Evolutionary conservation across 1,140 invertebrate genomes (phyloP).

Genomic region (Agraylea sexmaculata): DNA sequence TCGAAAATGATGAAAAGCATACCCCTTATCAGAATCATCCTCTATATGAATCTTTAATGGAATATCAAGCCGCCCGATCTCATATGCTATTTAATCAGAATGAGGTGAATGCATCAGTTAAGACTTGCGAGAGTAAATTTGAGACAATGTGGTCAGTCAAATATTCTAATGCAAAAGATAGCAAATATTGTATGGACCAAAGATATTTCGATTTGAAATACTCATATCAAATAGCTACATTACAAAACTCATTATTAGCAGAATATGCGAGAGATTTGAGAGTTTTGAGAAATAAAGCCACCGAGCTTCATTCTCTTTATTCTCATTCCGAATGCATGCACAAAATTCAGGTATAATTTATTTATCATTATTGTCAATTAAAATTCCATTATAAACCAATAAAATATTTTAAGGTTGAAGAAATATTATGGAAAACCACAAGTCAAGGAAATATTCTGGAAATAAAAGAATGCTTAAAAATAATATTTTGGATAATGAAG

Average conservation of each 20-base stretch:
- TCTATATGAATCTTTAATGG: slow-evolving; percentile 14
- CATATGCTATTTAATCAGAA: slow-evolving; percentile 12
- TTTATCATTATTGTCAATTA: slow-evolving; percentile 3
- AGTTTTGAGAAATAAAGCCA: slow-evolving; percentile 14
- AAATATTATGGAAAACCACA: slow-evolving; percentile 15
- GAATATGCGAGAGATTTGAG: slow-evolving; percentile 15
- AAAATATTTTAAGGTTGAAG: slow-evolving; percentile 12
- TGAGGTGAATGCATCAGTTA: slow-evolving; percentile 5
- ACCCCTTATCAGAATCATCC: slow-evolving; percentile 13
- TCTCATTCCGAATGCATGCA: slow-evolving; percentile 15
- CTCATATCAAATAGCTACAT: slow-evolving; percentile 12
- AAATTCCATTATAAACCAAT: background rate
- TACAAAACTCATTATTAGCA: slow-evolving; percentile 8
- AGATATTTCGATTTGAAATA: slow-evolving; percentile 6
- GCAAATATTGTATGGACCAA: slow-evolving; percentile 11
- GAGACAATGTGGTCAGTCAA: slow-evolving; percentile 13
- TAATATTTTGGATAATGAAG: slow-evolving; percentile 17
- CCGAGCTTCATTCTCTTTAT: slow-evolving; percentile 16
- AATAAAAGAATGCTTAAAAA: slow-evolving; percentile 15
- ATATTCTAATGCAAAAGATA: slow-evolving; percentile 6
- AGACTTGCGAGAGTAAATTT: slow-evolving; percentile 10
- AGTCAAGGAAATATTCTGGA: slow-evolving; percentile 2
- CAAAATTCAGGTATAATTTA: slow-evolving; percentile 18
- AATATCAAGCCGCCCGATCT: slow-evolving; percentile 18
- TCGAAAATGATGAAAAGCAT: slow-evolving; percentile 16